Evolutionary conservation across 2,797 vertebrate species (phyloP).

Genomic region (Pangasius sanitwongsei): DNA sequence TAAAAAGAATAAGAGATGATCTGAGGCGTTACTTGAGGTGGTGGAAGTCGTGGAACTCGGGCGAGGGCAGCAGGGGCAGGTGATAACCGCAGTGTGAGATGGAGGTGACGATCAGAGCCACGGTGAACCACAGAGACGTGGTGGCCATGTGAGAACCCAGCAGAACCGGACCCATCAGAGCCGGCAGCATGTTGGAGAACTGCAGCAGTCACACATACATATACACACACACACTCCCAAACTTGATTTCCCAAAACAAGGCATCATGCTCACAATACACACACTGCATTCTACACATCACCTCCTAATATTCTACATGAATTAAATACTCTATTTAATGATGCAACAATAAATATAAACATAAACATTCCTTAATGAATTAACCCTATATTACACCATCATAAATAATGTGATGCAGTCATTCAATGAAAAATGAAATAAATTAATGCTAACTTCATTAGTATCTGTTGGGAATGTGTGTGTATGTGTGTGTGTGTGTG

Average conservation of each 20-base stretch:
- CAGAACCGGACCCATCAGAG: slow-evolving; percentile 77
- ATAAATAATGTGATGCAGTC: not conserved
- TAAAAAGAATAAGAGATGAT: not conserved
- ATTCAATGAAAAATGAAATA: not conserved
- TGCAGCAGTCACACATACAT: slow-evolving; percentile 53
- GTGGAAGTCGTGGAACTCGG: slow-evolving; percentile 95
- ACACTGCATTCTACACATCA: not conserved
- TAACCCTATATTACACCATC: not conserved
- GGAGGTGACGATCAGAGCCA: slow-evolving; percentile 80
- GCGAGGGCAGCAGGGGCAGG: slow-evolving; percentile 91
- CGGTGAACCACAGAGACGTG: slow-evolving; percentile 80
- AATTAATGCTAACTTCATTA: not conserved
- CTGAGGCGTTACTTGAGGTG: slow-evolving; percentile 83
- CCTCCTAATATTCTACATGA: not conserved
- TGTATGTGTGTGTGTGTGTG: not conserved
- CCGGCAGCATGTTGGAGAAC: slow-evolving; percentile 87
- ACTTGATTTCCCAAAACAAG: too few species aligned
- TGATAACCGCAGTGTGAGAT: slow-evolving; percentile 94
- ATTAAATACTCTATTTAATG: not conserved
- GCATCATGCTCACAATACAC: too few species aligned
- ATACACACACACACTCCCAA: not conserved
- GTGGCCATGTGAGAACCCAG: slow-evolving; percentile 87
- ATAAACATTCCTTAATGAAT: not conserved
- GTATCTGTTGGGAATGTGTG: not conserved
- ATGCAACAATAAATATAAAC: too few species aligned